Conservation (phyloP, 2,113 vertebrate species). For the Talpa occidentalis region DNA sequence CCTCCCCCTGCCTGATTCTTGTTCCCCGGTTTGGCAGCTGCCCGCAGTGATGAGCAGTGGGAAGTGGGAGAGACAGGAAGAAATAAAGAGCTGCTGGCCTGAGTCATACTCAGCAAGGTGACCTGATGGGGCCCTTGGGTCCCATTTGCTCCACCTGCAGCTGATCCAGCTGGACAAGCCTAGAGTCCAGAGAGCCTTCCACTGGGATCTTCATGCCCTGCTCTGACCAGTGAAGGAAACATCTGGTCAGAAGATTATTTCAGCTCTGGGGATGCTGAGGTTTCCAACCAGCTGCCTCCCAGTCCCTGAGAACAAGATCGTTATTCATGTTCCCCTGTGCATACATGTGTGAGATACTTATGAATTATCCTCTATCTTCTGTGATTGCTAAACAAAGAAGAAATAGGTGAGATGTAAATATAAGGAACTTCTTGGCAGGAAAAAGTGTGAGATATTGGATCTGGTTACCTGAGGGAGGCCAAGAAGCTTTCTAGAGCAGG, state of each 20-base stretch:
- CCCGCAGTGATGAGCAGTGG: conserved; percentile 67
- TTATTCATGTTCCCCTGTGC: conserved; percentile 68
- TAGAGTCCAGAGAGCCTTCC: conserved; percentile 59
- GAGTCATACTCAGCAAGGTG: conserved; percentile 80
- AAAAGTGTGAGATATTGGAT: conserved; percentile 70
- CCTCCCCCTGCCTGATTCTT: conserved; percentile 23
- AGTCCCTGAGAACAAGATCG: conserved; percentile 51
- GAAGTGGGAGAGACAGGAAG: conserved; percentile 81
- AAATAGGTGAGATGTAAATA: conserved; percentile 68
- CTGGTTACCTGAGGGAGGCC: conserved; percentile 59
- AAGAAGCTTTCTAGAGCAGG: conserved; percentile 64
- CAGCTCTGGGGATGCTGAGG: conserved; percentile 56
- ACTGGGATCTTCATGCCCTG: conserved; percentile 61
- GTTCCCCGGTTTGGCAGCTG: not conserved
- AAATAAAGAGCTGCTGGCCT: conserved; percentile 77
- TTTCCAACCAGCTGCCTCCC: conserved; percentile 62
- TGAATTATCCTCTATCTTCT: conserved; percentile 65
- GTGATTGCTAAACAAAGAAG: conserved; percentile 58
- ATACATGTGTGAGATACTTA: conserved; percentile 60
- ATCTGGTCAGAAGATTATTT: conserved; percentile 77
- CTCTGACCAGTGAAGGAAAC: conserved; percentile 70
- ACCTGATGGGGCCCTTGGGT: conserved; percentile 75
- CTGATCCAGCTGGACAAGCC: conserved; percentile 66
- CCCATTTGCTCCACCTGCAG: conserved; percentile 73
- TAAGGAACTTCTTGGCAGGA: conserved; percentile 68